phyloP scores from a whole-genome alignment of 2,797 vertebrate genomes.

The Salmo trutta region DNA sequence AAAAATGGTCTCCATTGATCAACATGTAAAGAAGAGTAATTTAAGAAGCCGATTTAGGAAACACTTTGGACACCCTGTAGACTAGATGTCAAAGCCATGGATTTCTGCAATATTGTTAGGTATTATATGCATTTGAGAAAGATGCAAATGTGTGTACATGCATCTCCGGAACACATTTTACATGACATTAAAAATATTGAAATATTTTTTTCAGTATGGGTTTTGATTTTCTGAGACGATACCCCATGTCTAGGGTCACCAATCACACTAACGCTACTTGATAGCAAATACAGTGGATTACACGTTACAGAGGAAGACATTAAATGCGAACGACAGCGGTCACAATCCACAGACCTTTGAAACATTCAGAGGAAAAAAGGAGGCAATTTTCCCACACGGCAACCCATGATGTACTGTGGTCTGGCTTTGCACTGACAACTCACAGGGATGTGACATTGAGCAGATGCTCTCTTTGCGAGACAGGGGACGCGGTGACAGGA shows the following conservation, averaged over 20 bases:
- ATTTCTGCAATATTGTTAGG: no score
- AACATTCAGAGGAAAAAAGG: slow-evolving; percentile 7
- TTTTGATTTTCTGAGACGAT: background rate
- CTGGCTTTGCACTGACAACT: slow-evolving; percentile 45
- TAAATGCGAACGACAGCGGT: slow-evolving; percentile 15
- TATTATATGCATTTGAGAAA: no score
- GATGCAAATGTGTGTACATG: no score
- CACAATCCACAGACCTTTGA: slow-evolving; percentile 11
- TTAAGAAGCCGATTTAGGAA: no score
- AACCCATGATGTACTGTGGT: slow-evolving; percentile 48
- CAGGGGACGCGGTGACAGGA: slow-evolving; percentile 23
- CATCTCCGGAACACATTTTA: no score
- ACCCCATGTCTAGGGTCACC: background rate
- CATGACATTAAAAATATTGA: background rate
- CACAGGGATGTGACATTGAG: slow-evolving; percentile 55
- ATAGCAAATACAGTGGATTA: background rate
- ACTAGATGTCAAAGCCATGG: no score
- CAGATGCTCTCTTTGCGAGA: slow-evolving; percentile 48
- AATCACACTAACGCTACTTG: background rate
- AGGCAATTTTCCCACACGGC: slow-evolving; percentile 27
- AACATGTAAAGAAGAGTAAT: no score
- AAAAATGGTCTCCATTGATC: no score
- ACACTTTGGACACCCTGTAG: no score
- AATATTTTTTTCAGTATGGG: background rate
- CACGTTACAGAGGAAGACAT: slow-evolving; percentile 12